Evolutionary conservation across 1,140 invertebrate genomes (phyloP).

Genomic region (Papilio aristodemus): DNA sequence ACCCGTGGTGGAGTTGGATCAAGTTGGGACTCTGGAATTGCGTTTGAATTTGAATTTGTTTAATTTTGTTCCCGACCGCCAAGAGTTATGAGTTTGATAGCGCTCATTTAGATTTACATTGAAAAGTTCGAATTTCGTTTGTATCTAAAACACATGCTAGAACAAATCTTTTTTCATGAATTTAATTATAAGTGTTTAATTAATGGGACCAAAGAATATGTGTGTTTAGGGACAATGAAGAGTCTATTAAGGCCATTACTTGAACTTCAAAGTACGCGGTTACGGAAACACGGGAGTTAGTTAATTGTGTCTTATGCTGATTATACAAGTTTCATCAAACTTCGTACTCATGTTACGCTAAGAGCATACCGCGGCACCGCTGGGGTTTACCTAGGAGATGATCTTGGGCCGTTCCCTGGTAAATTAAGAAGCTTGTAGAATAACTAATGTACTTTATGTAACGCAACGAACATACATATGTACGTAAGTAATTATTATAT

Average conservation of each 20-base stretch:
- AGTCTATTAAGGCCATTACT: conserved; percentile 18
- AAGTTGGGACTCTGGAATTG: conserved; percentile 61
- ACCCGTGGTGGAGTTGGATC: conserved; percentile 51
- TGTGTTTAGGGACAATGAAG: conserved; percentile 22
- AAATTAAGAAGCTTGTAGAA: too few relatives aligned
- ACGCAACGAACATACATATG: too few relatives aligned
- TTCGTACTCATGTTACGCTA: conserved; percentile 49
- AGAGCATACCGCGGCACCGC: conserved; percentile 38
- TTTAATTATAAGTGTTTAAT: neutral
- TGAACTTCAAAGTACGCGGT: conserved; percentile 48
- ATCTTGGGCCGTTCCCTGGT: conserved; percentile 15
- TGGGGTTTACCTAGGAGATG: conserved; percentile 40
- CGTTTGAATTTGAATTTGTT: conserved; percentile 54
- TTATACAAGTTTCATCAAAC: conserved; percentile 63
- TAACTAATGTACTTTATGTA: conserved; percentile 1
- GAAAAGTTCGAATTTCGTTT: too few relatives aligned
- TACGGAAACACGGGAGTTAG: conserved; percentile 48
- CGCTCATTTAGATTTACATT: conserved; percentile 47
- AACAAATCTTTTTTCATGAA: neutral
- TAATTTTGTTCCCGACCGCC: conserved; percentile 38
- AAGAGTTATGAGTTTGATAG: conserved; percentile 48
- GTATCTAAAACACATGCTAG: conserved; percentile 2
- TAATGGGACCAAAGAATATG: conserved; percentile 8
- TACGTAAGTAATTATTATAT: too few relatives aligned
- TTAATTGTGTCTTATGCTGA: conserved; percentile 63